phyloP scores from a whole-genome alignment of 1,140 invertebrate genomes.

The Sarcophaga bullata region DNA sequence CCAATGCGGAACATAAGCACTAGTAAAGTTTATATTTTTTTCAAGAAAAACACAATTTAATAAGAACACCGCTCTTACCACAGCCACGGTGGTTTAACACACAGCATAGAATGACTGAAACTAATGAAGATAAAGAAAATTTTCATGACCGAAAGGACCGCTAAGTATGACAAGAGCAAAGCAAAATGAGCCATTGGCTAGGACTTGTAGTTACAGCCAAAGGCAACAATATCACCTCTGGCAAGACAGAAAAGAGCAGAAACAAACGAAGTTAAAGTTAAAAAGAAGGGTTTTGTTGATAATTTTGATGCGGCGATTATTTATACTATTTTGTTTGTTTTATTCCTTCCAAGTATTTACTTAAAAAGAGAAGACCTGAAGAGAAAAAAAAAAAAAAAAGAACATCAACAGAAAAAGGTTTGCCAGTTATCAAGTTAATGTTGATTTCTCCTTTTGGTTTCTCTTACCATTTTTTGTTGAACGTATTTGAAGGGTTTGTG shows the following conservation, averaged over 20 bases:
- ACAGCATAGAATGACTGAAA: not conserved
- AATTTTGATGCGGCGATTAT: not conserved
- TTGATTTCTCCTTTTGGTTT: not conserved
- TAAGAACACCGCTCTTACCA: not conserved
- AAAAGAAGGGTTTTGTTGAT: not conserved
- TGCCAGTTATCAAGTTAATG: conserved; percentile 29
- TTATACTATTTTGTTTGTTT: not conserved
- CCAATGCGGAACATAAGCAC: too few species aligned
- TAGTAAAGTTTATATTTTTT: too few species aligned
- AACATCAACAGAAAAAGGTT: conserved; percentile 13
- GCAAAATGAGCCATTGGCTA: not conserved
- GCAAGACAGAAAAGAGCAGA: not conserved
- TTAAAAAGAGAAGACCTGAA: not conserved
- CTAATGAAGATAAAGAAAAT: conserved; percentile 45
- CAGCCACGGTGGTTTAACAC: conserved; percentile 13
- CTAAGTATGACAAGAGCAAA: not conserved
- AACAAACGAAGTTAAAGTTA: not conserved
- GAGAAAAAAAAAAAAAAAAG: not conserved
- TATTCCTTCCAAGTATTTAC: not conserved
- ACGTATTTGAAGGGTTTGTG: not conserved
- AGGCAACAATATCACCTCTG: conserved; percentile 4
- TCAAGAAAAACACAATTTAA: too few species aligned
- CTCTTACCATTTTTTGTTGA: not conserved
- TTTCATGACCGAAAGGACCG: conserved; percentile 41
- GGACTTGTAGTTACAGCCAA: not conserved